Percentiles rank a stretch among this genome's conserved stretches.
Evolutionary conservation across 2,888 invertebrate genomes (phyloP).

Genomic region (Elgonia sp.): DNA sequence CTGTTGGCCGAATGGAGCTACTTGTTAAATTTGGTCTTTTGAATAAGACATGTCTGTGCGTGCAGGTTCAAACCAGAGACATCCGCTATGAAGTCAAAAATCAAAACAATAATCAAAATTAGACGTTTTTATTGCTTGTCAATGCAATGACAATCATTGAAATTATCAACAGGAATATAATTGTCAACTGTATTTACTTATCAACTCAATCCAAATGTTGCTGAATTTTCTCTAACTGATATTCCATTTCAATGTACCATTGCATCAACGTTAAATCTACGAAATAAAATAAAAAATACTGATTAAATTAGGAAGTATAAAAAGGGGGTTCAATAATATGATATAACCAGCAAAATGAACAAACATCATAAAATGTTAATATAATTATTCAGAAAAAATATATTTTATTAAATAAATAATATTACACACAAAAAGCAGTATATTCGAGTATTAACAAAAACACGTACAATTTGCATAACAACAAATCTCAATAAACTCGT

Average conservation of each 20-base stretch:
- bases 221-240: slow-evolving; percentile 4
- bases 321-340: neutral
- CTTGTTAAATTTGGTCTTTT: slow-evolving; percentile 80
- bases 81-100: slow-evolving; percentile 82
- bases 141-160: slow-evolving; percentile 50
- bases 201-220: slow-evolving; percentile 30
- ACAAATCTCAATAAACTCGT: slow-evolving; percentile 47
- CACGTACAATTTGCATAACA: slow-evolving; percentile 24
- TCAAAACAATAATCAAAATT: slow-evolving; percentile 80
- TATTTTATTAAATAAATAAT: slow-evolving; percentile 55
- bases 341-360: neutral
- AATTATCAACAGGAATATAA: slow-evolving; percentile 6
- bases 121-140: slow-evolving; percentile 70
- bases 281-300: neutral
- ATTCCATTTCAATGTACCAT: slow-evolving; percentile 62
- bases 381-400: slow-evolving; percentile 8
- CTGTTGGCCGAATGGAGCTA: slow-evolving; percentile 62
- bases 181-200: slow-evolving; percentile 8
- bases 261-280: slow-evolving; percentile 53
- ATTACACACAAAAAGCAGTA: slow-evolving; percentile 45
- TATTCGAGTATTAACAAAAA: slow-evolving; percentile 18
- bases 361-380: slow-evolving; percentile 19
- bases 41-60: slow-evolving; percentile 81
- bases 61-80: slow-evolving; percentile 82
- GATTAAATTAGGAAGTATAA: neutral